Evolutionary conservation across 2,113 vertebrate genomes (phyloP).

Genomic region (Calidris pygmaea): DNA sequence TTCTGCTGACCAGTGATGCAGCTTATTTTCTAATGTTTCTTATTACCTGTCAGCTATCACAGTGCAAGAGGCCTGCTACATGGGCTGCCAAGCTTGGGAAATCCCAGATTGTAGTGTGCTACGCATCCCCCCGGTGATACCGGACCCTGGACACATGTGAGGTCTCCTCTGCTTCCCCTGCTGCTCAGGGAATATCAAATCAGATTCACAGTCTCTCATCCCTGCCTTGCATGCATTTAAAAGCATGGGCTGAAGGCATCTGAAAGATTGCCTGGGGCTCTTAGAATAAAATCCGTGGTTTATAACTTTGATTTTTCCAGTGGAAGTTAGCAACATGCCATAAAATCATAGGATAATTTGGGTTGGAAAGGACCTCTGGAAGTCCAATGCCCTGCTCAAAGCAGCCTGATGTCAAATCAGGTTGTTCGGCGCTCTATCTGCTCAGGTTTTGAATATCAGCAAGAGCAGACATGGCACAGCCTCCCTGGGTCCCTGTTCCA

Average conservation of each 20-base stretch:
- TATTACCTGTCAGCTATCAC: background rate
- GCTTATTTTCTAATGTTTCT: background rate
- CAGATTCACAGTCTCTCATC: background rate
- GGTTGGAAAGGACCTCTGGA: background rate
- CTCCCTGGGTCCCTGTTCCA: background rate
- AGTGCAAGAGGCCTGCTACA: too few species aligned
- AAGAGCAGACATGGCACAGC: background rate
- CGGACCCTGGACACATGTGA: background rate
- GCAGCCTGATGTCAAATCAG: background rate
- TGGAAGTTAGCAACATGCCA: background rate
- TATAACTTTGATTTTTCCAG: background rate
- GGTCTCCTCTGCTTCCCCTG: background rate
- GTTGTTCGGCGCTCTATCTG: background rate
- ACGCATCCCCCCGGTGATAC: background rate
- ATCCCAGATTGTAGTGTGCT: accelerated
- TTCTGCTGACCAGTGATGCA: background rate
- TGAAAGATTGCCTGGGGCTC: background rate
- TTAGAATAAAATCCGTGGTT: background rate
- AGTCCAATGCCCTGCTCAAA: background rate
- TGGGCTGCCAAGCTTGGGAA: background rate
- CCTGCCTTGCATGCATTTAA: background rate
- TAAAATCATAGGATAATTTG: background rate
- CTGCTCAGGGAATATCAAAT: background rate
- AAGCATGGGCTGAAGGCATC: background rate
- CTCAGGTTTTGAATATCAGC: background rate